Percentiles rank a stretch among this genome's conserved stretches.
phyloP scores from a whole-genome alignment of 2,888 invertebrate species.

The Scaptomyza parva region DNA sequence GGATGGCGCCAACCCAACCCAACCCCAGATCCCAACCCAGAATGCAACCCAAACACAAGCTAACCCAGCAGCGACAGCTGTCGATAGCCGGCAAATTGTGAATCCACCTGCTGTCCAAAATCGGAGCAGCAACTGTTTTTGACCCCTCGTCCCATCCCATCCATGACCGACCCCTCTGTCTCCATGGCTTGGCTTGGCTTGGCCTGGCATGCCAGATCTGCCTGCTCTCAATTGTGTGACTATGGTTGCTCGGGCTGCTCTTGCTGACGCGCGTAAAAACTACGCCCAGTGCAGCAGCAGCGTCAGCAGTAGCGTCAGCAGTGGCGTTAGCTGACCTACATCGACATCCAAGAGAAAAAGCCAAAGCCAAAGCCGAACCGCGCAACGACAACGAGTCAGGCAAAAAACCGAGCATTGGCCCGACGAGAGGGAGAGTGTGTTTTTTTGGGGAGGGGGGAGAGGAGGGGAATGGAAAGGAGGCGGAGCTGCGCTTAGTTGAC shows the following conservation, averaged over 20 bases:
- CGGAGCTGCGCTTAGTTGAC: slow-evolving; percentile 45
- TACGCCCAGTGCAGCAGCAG: slow-evolving; percentile 65
- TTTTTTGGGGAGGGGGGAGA: not conserved
- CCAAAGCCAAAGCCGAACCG: slow-evolving; percentile 47
- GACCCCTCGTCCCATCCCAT: not conserved
- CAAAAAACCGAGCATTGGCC: slow-evolving; percentile 3
- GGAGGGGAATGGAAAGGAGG: not conserved
- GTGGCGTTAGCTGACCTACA: slow-evolving; percentile 63
- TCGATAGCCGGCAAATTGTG: slow-evolving; percentile 53
- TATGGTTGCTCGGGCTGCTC: slow-evolving; percentile 35
- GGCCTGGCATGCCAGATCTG: not conserved
- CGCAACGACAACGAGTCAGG: slow-evolving; percentile 23
- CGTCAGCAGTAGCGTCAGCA: slow-evolving; percentile 2
- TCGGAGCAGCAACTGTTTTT: slow-evolving; percentile 15
- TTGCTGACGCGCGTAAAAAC: slow-evolving; percentile 77
- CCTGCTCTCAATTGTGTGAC: slow-evolving; percentile 3
- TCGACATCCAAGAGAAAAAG: slow-evolving; percentile 54
- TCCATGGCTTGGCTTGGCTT: not conserved
- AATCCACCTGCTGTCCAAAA: slow-evolving; percentile 35
- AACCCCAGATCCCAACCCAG: not conserved
- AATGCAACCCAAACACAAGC: too few relatives aligned
- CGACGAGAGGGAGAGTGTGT: not conserved
- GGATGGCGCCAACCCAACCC: slow-evolving; percentile 5
- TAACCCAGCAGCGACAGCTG: slow-evolving; percentile 16
- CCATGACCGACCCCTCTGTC: too few relatives aligned